These are phyloP conservation scores for Labeo catla DNA, from an alignment of 2,113 vertebrate species.

Conservation along the genomic window DNA sequence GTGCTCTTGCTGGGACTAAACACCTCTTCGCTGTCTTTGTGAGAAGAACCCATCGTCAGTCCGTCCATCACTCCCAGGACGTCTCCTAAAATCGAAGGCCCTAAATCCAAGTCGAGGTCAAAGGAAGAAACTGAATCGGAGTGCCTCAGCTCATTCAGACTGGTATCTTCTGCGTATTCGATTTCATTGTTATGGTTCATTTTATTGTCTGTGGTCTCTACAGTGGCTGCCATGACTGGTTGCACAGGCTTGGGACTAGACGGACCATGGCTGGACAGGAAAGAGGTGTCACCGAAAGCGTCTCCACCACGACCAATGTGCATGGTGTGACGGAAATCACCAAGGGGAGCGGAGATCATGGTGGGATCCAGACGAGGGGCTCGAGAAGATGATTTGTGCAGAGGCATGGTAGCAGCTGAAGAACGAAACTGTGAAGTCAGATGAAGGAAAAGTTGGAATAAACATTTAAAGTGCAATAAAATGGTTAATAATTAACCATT, in stretches of 20 bases:
- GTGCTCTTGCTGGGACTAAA: slow-evolving; percentile 53
- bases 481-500: neutral
- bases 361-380: slow-evolving; percentile 80
- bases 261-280: slow-evolving; percentile 81
- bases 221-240: slow-evolving; percentile 26
- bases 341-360: slow-evolving; percentile 86
- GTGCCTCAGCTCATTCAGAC: slow-evolving; percentile 62
- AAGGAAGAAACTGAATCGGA: slow-evolving; percentile 74
- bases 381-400: slow-evolving; percentile 82
- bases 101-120: slow-evolving; percentile 85
- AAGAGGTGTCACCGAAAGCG: slow-evolving; percentile 89
- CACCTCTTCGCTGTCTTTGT: slow-evolving; percentile 57
- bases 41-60: slow-evolving; percentile 67
- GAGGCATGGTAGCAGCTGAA: slow-evolving; percentile 77
- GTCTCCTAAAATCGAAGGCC: slow-evolving; percentile 78
- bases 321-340: slow-evolving; percentile 90
- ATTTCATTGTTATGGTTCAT: slow-evolving; percentile 50
- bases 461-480: neutral
- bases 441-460: neutral
- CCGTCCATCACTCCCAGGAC: slow-evolving; percentile 83
- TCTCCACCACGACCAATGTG: slow-evolving; percentile 88
- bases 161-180: slow-evolving; percentile 35
- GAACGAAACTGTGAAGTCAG: neutral
- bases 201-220: slow-evolving; percentile 47
- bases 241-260: slow-evolving; percentile 47